Conservation (phyloP, 2,113 vertebrate genomes). For the Coptodon rendalli region DNA sequence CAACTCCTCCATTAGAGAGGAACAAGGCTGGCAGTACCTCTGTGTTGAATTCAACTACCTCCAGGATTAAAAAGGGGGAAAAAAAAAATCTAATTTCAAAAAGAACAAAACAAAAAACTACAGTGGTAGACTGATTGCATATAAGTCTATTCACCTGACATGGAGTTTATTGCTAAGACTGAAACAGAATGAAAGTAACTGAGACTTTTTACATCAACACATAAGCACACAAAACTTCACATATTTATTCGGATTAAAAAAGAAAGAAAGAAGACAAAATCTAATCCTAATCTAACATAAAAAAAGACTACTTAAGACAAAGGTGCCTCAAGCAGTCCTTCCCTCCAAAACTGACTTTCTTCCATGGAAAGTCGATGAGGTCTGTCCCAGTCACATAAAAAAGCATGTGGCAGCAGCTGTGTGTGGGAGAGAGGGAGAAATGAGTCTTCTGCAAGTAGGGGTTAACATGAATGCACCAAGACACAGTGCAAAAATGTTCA, state of each 20-base stretch:
- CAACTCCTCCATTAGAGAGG: neutral
- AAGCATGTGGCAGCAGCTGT: neutral
- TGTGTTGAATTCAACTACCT: neutral
- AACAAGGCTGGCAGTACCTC: neutral
- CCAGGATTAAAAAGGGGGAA: fast-evolving
- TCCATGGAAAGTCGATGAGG: neutral
- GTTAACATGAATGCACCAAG: neutral
- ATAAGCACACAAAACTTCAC: neutral
- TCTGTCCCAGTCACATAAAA: neutral
- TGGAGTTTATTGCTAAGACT: neutral
- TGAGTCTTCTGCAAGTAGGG: neutral
- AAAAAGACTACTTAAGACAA: neutral
- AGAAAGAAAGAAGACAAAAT: fast-evolving
- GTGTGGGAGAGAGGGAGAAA: neutral
- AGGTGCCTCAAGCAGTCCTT: neutral
- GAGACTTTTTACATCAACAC: neutral
- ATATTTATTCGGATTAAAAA: neutral
- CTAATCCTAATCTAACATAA: neutral
- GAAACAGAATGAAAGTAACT: neutral
- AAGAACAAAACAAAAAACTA: neutral
- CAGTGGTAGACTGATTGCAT: neutral
- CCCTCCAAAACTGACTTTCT: neutral
- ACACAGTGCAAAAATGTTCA: neutral
- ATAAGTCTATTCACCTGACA: neutral
- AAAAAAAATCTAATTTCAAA: fast-evolving